phyloP scores from a whole-genome alignment of 53 echinoderm and acorn worm species.

The Antedon mediterranea region DNA sequence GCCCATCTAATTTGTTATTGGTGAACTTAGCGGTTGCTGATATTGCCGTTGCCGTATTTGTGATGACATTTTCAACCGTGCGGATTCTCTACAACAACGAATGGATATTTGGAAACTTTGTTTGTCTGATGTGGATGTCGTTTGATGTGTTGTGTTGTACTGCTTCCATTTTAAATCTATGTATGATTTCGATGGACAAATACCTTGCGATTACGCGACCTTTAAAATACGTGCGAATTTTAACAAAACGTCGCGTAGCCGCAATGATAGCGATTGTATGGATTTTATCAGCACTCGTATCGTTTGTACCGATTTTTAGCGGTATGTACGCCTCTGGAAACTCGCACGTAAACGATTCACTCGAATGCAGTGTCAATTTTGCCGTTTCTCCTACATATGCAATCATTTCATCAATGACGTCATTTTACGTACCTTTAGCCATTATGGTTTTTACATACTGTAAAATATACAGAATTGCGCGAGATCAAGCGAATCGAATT shows the following conservation, averaged over 20 bases:
- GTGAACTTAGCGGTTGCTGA: constrained; percentile 39
- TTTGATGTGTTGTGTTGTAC: constrained; percentile 48
- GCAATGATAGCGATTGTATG: constrained; percentile 35
- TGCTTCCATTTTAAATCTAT: constrained; percentile 37
- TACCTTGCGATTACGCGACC: constrained; percentile 46
- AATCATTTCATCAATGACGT: constrained; percentile 34
- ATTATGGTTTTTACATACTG: constrained; percentile 47
- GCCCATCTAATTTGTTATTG: constrained; percentile 26
- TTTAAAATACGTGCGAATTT: constrained; percentile 19
- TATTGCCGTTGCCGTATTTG: constrained; percentile 31
- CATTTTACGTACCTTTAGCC: constrained; percentile 35
- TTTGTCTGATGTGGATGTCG: constrained; percentile 54
- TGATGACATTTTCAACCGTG: constrained; percentile 39
- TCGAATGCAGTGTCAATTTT: constrained; percentile 35
- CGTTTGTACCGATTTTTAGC: constrained; percentile 43
- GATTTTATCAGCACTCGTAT: constrained; percentile 35
- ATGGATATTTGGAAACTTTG: constrained; percentile 19
- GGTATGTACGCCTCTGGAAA: constrained; percentile 21
- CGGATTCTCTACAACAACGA: constrained; percentile 20
- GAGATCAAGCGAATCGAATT: constrained; percentile 33
- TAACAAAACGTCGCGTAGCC: constrained; percentile 25
- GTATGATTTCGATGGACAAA: constrained; percentile 45
- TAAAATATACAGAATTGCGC: constrained; percentile 38
- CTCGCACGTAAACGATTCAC: background rate
- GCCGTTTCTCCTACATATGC: constrained; percentile 31